These are phyloP conservation scores for Protosalanx chinensis DNA, from an alignment of 2,797 vertebrate genomes.

Conservation along the genomic window DNA sequence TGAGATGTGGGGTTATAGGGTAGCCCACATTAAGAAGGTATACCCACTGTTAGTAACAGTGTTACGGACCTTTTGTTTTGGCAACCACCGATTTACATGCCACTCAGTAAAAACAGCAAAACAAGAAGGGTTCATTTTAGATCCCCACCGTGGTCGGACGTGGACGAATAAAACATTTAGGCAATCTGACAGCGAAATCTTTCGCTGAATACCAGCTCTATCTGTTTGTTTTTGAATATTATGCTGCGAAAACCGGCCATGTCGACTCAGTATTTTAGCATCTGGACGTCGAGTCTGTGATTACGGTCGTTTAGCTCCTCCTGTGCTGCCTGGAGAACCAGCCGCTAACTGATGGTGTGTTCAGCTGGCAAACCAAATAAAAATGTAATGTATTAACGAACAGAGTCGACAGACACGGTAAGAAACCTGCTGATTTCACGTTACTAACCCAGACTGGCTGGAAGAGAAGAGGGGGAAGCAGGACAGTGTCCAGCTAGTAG, in stretches of 20 bases:
- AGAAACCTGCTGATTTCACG: conserved; percentile 33
- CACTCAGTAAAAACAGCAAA: conserved; percentile 52
- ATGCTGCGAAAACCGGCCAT: conserved; percentile 15
- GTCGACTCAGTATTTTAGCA: conserved; percentile 64
- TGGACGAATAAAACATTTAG: too few species aligned
- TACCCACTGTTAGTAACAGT: not conserved
- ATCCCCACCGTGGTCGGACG: too few species aligned
- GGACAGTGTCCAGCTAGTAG: too few species aligned
- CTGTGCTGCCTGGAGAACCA: not conserved
- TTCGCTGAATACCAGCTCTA: too few species aligned
- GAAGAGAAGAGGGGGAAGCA: not conserved
- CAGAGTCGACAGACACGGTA: conserved; percentile 64
- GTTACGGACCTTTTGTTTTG: conserved; percentile 52
- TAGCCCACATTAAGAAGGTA: conserved; percentile 25
- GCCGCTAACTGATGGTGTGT: not conserved
- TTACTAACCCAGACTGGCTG: not conserved
- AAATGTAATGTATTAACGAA: conserved; percentile 51
- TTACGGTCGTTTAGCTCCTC: conserved; percentile 3
- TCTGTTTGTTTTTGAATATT: conserved; percentile 4
- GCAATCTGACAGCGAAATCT: too few species aligned
- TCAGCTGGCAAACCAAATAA: not conserved
- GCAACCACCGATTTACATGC: conserved; percentile 28
- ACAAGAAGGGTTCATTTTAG: conserved; percentile 13
- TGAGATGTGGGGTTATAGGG: not conserved
- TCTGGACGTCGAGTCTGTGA: conserved; percentile 25